Conservation (phyloP, 2,888 invertebrate species). For the Automeris io region DNA sequence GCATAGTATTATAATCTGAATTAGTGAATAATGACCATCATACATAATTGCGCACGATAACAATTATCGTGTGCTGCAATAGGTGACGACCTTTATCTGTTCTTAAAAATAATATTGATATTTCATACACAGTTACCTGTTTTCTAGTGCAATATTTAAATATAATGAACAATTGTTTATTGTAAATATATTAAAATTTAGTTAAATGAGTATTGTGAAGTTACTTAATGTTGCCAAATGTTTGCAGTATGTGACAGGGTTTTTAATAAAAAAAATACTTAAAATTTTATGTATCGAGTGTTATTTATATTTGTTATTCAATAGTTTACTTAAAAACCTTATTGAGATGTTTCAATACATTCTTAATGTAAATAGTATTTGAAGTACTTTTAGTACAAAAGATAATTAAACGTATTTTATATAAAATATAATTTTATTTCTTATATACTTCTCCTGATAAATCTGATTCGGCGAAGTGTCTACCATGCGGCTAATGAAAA, state of each 20-base stretch:
- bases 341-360: constrained; percentile 8
- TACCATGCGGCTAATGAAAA: no score
- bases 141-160: constrained; percentile 19
- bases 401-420: constrained; percentile 50
- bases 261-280: constrained; percentile 3
- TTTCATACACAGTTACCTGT: constrained; percentile 19
- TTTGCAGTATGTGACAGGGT: constrained; percentile 38
- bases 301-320: constrained; percentile 5
- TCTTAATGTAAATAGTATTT: constrained; percentile 44
- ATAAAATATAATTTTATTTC: constrained; percentile 15
- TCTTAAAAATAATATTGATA: constrained; percentile 7
- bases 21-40: not conserved
- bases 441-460: no score
- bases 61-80: not conserved
- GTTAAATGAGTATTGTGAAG: constrained; percentile 23
- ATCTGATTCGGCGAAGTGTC: no score
- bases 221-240: constrained; percentile 44
- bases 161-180: constrained; percentile 2
- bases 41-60: not conserved
- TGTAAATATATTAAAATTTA: constrained; percentile 19
- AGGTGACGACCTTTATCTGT: not conserved
- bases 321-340: constrained; percentile 10
- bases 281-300: not conserved
- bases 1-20: constrained; percentile 1
- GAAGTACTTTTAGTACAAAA: constrained; percentile 49